Evolutionary conservation across 2,888 invertebrate species (phyloP).

Genomic region (Therioaphis trifolii): DNA sequence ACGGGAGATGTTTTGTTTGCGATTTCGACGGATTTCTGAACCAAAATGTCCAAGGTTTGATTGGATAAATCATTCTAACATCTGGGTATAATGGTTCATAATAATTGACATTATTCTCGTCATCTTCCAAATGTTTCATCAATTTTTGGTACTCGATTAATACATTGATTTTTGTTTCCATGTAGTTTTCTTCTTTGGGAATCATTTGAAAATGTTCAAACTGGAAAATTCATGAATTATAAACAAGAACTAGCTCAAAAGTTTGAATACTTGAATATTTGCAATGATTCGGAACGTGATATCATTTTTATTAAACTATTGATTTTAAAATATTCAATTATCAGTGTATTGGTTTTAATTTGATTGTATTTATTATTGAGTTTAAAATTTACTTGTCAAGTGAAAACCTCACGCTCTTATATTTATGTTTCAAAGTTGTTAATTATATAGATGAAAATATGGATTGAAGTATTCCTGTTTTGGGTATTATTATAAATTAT

Average conservation of each 20-base stretch:
- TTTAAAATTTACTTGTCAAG: too few relatives aligned
- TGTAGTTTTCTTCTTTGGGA: not conserved
- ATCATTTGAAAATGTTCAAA: not conserved
- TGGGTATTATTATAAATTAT: too few relatives aligned
- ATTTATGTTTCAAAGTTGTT: too few relatives aligned
- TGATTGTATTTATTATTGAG: too few relatives aligned
- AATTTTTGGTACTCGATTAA: not conserved
- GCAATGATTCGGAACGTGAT: not conserved
- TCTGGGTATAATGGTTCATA: not conserved
- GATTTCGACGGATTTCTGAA: slow-evolving; percentile 17
- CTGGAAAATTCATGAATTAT: too few relatives aligned
- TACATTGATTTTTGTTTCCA: not conserved
- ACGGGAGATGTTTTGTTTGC: not conserved
- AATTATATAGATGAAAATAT: too few relatives aligned
- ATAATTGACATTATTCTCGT: not conserved
- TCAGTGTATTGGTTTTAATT: too few relatives aligned
- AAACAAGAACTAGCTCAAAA: too few relatives aligned
- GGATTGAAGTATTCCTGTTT: too few relatives aligned
- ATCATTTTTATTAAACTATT: too few relatives aligned
- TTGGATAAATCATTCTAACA: slow-evolving; percentile 21
- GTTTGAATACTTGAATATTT: not conserved
- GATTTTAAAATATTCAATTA: too few relatives aligned
- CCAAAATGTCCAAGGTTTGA: slow-evolving; percentile 52
- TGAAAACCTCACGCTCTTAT: too few relatives aligned
- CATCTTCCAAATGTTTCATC: not conserved